These are phyloP conservation scores for Phaethon lepturus DNA, from an alignment of 2,113 vertebrate species.

Conservation along the genomic window DNA sequence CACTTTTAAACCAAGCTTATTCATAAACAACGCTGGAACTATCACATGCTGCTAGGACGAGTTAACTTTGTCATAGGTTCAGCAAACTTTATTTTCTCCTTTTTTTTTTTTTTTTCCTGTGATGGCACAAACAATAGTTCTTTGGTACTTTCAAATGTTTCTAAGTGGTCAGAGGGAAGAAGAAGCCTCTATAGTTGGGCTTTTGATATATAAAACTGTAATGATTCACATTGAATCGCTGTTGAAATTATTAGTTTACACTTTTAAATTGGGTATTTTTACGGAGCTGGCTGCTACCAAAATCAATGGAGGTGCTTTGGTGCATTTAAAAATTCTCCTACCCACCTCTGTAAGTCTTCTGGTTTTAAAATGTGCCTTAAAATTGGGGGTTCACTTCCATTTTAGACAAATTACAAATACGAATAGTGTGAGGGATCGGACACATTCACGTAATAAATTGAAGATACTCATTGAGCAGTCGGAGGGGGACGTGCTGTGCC, in stretches of 20 bases:
- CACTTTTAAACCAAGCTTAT: neutral
- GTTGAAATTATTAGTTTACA: slow-evolving; percentile 6
- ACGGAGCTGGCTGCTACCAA: neutral
- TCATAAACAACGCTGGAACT: neutral
- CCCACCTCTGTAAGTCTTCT: neutral
- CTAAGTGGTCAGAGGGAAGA: neutral
- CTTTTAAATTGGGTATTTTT: neutral
- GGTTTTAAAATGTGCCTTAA: neutral
- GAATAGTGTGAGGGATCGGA: neutral
- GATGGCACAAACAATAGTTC: neutral
- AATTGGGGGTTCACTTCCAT: neutral
- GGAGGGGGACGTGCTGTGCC: fast-evolving
- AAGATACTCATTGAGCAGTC: neutral
- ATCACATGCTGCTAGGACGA: neutral
- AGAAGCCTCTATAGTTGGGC: neutral
- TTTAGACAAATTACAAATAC: neutral
- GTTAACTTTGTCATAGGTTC: neutral
- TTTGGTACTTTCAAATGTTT: neutral
- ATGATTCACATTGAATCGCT: neutral
- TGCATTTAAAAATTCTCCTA: neutral
- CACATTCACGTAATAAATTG: neutral
- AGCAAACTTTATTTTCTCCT: neutral
- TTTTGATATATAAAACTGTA: neutral
- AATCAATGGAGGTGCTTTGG: neutral
- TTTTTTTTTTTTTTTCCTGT: neutral